These are phyloP conservation scores for Aromia moschata DNA, from an alignment of 2,888 invertebrate genomes.

Conservation along the genomic window DNA sequence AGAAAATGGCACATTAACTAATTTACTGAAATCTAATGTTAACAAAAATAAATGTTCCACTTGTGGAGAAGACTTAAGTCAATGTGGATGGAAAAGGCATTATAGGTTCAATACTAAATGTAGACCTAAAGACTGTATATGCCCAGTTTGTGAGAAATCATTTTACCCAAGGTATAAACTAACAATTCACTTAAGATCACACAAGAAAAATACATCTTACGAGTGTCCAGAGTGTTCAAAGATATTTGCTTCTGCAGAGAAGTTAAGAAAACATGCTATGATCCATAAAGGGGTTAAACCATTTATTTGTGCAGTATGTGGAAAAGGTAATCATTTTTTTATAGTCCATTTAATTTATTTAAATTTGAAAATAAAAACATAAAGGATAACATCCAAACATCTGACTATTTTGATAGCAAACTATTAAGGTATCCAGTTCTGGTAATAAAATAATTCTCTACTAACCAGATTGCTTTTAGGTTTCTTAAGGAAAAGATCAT, in stretches of 20 bases:
- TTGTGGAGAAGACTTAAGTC: slow-evolving; percentile 18
- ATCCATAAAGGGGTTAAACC: slow-evolving; percentile 23
- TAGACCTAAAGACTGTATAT: slow-evolving; percentile 35
- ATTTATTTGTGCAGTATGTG: slow-evolving; percentile 40
- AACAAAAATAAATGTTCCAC: neutral
- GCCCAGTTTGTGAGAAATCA: slow-evolving; percentile 15
- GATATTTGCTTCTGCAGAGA: slow-evolving; percentile 9
- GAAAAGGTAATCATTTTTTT: slow-evolving; percentile 42
- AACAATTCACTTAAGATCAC: slow-evolving; percentile 21
- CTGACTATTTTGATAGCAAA: too few species aligned
- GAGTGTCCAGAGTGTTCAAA: slow-evolving; percentile 12
- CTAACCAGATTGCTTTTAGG: neutral
- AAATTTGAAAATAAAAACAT: too few species aligned
- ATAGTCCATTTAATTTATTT: too few species aligned
- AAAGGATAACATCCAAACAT: too few species aligned
- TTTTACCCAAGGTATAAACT: slow-evolving; percentile 21
- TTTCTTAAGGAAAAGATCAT: slow-evolving; percentile 32
- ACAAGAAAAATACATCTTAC: slow-evolving; percentile 10
- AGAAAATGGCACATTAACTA: neutral
- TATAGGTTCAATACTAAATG: slow-evolving; percentile 37
- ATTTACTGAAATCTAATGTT: neutral
- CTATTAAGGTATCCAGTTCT: too few species aligned
- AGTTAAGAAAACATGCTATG: slow-evolving; percentile 6
- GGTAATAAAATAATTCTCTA: too few species aligned
- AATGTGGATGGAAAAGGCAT: slow-evolving; percentile 27